A percentile compares a stretch with the other conserved stretches of the same genome.
Evolutionary conservation across 2,113 vertebrate genomes (phyloP).

Genomic region (Periophthalmus modestus): DNA sequence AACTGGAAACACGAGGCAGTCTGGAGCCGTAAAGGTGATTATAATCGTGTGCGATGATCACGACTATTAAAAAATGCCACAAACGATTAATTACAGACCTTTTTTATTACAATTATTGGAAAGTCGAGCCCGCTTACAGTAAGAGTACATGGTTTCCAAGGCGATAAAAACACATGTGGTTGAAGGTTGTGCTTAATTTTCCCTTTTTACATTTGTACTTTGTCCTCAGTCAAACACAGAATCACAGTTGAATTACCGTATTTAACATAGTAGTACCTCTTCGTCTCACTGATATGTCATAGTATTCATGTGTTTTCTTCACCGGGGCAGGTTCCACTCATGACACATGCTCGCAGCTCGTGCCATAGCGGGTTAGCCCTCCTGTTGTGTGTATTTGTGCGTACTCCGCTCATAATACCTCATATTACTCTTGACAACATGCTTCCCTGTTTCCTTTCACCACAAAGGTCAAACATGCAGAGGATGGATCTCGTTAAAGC

Average conservation of each 20-base stretch:
- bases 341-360: conserved; percentile 17
- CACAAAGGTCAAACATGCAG: conserved; percentile 21
- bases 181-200: background rate
- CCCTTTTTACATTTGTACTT: background rate
- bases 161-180: no score
- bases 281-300: background rate
- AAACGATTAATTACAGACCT: no score
- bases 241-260: background rate
- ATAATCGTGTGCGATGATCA: no score
- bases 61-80: no score
- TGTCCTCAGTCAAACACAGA: background rate
- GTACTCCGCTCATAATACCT: conserved; percentile 10
- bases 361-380: conserved; percentile 13
- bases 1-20: no score
- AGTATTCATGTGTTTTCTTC: background rate
- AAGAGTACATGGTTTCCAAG: no score
- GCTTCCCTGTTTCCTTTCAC: conserved; percentile 10
- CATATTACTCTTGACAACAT: conserved; percentile 20
- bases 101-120: no score
- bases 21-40: no score
- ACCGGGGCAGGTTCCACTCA: conserved; percentile 15
- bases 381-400: conserved; percentile 18
- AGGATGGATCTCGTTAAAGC: background rate
- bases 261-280: background rate
- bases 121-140: no score